Evolutionary conservation across 1,140 invertebrate species (phyloP), one percentile per base, ranked within the genome.

Genomic region (Laupala kohalensis): DNA sequence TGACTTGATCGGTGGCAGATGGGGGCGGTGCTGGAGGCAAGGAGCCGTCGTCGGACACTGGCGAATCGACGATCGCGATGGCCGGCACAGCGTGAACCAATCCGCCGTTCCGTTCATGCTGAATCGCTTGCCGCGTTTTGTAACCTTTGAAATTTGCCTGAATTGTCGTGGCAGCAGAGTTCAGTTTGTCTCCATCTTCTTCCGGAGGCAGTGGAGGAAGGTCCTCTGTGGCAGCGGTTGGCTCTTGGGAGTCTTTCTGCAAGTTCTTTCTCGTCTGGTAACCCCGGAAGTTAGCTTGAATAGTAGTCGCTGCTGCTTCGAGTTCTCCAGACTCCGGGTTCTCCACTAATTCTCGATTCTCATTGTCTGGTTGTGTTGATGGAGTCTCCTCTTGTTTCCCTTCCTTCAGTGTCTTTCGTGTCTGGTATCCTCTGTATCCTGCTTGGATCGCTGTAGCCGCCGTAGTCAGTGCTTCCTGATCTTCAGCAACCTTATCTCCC

Each of bases 371-470:
- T 4, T 53, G 9, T 2, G 37, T 19, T 53, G 9, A 9, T 0
- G 37, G 4, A 19, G 4, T 4, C 19, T 53, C 1, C 19, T 53
- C 37, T 13, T 9, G 9, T 0, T 53, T 79, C 77, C 64, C 74
- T 65, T 78, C 75, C 67, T 66, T 66, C 12, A 66, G 64, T 23
- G 23, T 12, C 76, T 90, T 90, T 29, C 90, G 79, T 2, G 89
- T 86, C 71, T 86, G 83, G 75, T 90, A 90, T 2, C 89, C 90
- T 69, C 88, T 83, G 78, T 88, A 91, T 68, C 86, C 85, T 30
- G 89, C 88, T 78, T 92, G 90, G 69, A 92, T 91, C 77, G 87
- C 90, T 4, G 86, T 87, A n/a, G 90, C 90, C n/a, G 25, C 25
- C 2, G 5, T 13, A 28, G 6, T 67, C 19, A 28, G 25, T 62